Evolutionary conservation across 2,888 invertebrate species (phyloP), one percentile per base, ranked within the genome.

Genomic region (Kuschelorhynchus macadamiae): DNA sequence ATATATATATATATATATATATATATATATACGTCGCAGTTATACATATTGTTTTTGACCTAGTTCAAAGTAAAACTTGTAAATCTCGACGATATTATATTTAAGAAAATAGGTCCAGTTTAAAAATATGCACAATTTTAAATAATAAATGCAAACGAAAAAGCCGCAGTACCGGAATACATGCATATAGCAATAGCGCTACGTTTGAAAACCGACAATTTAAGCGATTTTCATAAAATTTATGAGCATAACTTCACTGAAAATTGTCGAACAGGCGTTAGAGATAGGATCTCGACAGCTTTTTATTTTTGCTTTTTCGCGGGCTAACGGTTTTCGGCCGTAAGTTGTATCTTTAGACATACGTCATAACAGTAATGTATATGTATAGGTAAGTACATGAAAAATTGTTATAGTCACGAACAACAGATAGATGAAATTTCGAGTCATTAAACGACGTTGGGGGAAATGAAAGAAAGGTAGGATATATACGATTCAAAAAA

Each of bases 241-340:
- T 56, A 56, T 56, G 56, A 18, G 32, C 56, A 56, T 56, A 56
- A 32, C 18, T 56, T 30, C 44, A 44, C 42, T 56, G 56, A 56
- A 56, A 56, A 56, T 56, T 44, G 56, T 18, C 44, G 32, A 56
- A 56, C 55, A 11, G 55, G 42, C 42, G 55, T 42, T 55, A 20
- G 21, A 36, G 53, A 53, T 39, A 53, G 14, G 55, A 55, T 55
- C 55, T 55, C 17, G 55, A 41, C 55, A 42, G 55, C 25, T 12
- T 36, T 39, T 52, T 52, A 52, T 52, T 52, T 52, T 55, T 55
- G 21, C 55, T 4, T 30, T 32, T 20, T 30, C 30, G 42, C 44
- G 39, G 44, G 44, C 32, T 55, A 56, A 56, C 56, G 56, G 56
- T 56, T 32, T 44, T 1, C 44, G 17, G 44, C 32, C 17, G 56